Percentiles rank a stretch among this genome's conserved stretches.
phyloP scores from a whole-genome alignment of 2,888 invertebrate genomes.

The Noctua fimbriata region DNA sequence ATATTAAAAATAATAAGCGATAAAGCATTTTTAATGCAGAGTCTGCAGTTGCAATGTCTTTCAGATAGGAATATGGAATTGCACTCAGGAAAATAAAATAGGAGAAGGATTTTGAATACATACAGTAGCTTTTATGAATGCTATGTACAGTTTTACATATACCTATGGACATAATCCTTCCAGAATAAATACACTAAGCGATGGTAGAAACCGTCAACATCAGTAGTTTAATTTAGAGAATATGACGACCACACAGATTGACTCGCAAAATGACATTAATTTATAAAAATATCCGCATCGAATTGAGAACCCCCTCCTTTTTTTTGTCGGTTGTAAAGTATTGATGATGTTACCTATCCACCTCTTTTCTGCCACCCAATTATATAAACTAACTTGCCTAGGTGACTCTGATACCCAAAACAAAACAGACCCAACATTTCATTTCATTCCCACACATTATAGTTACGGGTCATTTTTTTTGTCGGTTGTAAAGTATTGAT shows the following conservation, averaged over 20 bases:
- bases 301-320: neutral
- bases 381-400: neutral
- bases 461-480: too few relatives aligned
- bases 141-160: too few relatives aligned
- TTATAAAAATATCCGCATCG: neutral
- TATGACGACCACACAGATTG: neutral
- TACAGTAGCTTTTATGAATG: neutral
- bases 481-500: too few relatives aligned
- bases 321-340: neutral
- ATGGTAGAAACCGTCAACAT: neutral
- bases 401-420: too few relatives aligned
- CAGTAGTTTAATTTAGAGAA: neutral
- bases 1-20: conserved; percentile 3
- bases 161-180: neutral
- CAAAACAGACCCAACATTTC: too few relatives aligned
- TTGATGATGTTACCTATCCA: neutral
- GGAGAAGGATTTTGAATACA: neutral
- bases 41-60: neutral
- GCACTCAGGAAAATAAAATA: neutral
- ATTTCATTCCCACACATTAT: too few relatives aligned
- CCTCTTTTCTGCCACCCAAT: neutral
- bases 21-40: conserved; percentile 1
- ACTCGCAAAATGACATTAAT: neutral
- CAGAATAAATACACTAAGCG: neutral
- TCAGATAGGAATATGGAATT: neutral